Evolutionary conservation across 2,797 vertebrate species (phyloP).

Genomic region (Prunella strophiata): DNA sequence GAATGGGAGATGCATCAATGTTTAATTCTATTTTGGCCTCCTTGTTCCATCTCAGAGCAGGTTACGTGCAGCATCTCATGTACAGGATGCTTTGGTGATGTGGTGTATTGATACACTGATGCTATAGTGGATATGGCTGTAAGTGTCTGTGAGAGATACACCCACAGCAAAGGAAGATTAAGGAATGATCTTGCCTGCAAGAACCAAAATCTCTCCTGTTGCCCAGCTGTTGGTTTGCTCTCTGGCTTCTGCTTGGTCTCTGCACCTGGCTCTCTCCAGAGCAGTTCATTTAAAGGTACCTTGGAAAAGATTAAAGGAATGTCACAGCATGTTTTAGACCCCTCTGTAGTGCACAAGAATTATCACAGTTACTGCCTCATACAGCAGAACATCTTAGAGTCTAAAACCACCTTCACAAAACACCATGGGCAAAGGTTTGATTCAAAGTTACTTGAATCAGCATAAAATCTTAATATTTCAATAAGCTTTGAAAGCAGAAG

Average conservation of each 20-base stretch:
- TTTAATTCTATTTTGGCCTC: background rate
- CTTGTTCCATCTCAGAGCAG: background rate
- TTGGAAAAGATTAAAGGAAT: background rate
- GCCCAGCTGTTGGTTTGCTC: background rate
- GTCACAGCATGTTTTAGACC: background rate
- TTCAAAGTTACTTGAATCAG: background rate
- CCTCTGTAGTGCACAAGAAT: background rate
- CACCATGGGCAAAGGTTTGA: background rate
- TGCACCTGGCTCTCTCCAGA: background rate
- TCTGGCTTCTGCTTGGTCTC: background rate
- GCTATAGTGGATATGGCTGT: background rate
- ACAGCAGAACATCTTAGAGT: background rate
- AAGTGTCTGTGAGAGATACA: background rate
- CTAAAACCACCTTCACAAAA: background rate
- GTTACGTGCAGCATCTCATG: background rate
- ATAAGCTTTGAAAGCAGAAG: background rate
- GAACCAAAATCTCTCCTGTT: background rate
- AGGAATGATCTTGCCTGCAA: rapidly evolving
- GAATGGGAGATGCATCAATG: background rate
- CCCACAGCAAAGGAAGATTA: background rate
- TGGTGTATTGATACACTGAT: rapidly evolving
- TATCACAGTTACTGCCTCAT: background rate
- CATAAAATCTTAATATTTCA: background rate
- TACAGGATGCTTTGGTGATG: background rate
- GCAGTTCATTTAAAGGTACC: background rate